These are phyloP conservation scores for Leptobrachium leishanense DNA, from an alignment of 2,113 vertebrate species.

Conservation along the genomic window DNA sequence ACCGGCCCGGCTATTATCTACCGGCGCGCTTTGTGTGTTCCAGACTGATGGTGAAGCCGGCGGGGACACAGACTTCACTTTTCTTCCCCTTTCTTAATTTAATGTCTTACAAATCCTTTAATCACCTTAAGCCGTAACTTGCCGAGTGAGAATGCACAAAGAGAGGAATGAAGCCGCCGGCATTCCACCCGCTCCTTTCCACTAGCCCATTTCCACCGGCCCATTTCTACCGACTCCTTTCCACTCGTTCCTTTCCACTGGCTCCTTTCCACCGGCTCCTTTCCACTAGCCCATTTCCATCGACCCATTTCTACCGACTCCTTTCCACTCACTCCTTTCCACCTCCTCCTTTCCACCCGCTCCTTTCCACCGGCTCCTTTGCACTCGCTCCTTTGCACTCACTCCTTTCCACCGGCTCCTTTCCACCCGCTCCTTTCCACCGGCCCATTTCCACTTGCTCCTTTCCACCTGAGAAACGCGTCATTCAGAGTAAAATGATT, in stretches of 20 bases:
- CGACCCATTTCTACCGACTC: too few species aligned
- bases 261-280: too few species aligned
- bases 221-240: neutral
- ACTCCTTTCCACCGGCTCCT: too few species aligned
- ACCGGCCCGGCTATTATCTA: neutral
- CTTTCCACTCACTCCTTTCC: too few species aligned
- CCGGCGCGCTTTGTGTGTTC: neutral
- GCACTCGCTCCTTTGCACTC: too few species aligned
- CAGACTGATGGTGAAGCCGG: neutral
- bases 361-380: too few species aligned
- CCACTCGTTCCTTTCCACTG: neutral
- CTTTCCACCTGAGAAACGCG: neutral
- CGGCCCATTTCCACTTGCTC: neutral
- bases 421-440: too few species aligned
- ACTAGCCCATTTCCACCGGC: too few species aligned
- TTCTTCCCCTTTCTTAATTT: constrained; percentile 17
- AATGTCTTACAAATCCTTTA: constrained; percentile 41
- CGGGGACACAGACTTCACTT: neutral
- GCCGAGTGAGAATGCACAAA: neutral
- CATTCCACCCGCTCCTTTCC: neutral
- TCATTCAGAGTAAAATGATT: neutral
- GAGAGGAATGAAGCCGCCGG: neutral
- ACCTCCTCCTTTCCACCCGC: too few species aligned
- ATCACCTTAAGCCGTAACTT: constrained; percentile 7
- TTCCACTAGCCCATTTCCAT: too few species aligned